Evolutionary conservation across 2,113 vertebrate genomes (phyloP), one percentile per base, ranked within the genome.

Genomic region (Toxotes jaculatrix): DNA sequence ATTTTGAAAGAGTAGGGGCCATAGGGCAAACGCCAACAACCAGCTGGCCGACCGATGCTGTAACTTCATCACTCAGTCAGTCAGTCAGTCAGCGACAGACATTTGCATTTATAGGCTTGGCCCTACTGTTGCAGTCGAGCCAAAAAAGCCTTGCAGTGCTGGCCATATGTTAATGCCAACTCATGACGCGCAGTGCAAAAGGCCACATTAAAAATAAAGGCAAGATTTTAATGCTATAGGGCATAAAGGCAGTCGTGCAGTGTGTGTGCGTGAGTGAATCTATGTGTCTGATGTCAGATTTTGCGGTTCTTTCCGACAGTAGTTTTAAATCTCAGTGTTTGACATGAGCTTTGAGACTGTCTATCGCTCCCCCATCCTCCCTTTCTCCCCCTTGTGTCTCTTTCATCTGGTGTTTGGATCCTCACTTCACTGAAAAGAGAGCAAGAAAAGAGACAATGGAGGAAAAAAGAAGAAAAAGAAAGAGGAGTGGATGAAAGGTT

Each of bases 271-370:
- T 51, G 16, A 51, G 7, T 21, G 19, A 51, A 12, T 8, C 17
- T 74, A 47, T 13, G 61, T 63, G 73, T 81, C 64, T 83, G 80
- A 81, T 84, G 74, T 88, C 72, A 83, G 73, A 65, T 67, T 80
- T 83, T 77, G 32, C 36, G 47, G 12, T 43, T 74, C 45, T 77
- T 57, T 80, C 67, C 60, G 19, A 82, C 78, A 74, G 61, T n/a
- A 82, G 60, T 74, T 82, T 53, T 65, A 62, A 76, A 84, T 84
- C 71, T 80, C 36, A 59, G 62, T 76, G 78, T 86, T 80, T 87
- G 79, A 92, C 90, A 84, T 13, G 8, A 84, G 82, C 69, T 79
- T 61, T 13, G 78, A 88, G 85, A 80, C 81, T 75, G 66, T 62
- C 53, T 53, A 45, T 40, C 38, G 42, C 42, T 3, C 42, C 42